phyloP scores from a whole-genome alignment of 2,888 invertebrate species.

The Harpalus rubripes region DNA sequence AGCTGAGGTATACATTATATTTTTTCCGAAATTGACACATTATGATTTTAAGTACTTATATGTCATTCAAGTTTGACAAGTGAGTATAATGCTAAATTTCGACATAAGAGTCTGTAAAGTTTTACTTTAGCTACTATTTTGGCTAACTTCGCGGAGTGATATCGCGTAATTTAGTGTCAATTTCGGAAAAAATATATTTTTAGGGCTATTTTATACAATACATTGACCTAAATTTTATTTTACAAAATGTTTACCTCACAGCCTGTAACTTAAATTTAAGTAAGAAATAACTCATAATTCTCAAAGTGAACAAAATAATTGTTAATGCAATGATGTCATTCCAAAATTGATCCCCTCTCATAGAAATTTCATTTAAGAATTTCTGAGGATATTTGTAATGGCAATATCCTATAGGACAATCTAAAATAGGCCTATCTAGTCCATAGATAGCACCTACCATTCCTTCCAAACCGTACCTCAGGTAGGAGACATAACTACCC shows the following conservation, averaged over 20 bases:
- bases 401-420: constrained; percentile 90
- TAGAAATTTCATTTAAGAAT: constrained; percentile 90
- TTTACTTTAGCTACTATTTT: too few relatives aligned
- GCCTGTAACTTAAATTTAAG: constrained; percentile 88
- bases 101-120: too few relatives aligned
- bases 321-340: constrained; percentile 88
- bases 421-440: constrained; percentile 84
- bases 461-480: constrained; percentile 95
- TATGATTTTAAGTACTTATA: too few relatives aligned
- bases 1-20: too few relatives aligned
- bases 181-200: too few relatives aligned
- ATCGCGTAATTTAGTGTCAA: too few relatives aligned
- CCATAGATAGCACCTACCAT: constrained; percentile 92
- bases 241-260: constrained; percentile 79
- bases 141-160: too few relatives aligned
- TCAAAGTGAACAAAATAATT: constrained; percentile 83
- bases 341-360: constrained; percentile 90
- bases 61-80: too few relatives aligned
- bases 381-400: constrained; percentile 90
- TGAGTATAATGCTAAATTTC: too few relatives aligned
- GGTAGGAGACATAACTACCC: constrained; percentile 95
- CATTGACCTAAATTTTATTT: background rate
- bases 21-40: too few relatives aligned
- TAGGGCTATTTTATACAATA: background rate
- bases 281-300: constrained; percentile 85